These are phyloP conservation scores for Peribatodes rhomboidaria DNA, from an alignment of 2,888 invertebrate genomes.

Conservation along the genomic window DNA sequence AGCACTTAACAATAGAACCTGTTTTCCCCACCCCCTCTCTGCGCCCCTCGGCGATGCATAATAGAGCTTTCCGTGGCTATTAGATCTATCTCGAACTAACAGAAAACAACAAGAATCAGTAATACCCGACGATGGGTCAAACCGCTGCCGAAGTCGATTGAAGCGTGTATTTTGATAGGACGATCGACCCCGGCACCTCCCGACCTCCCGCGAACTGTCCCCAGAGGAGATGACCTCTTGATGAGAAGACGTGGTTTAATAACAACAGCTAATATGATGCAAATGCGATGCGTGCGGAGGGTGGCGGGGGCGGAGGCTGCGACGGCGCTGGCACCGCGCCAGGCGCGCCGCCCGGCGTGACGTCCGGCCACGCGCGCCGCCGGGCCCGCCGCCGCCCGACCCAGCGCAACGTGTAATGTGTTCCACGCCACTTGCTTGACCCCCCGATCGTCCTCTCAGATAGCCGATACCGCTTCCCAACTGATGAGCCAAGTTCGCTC, in stretches of 20 bases:
- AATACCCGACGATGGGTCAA: not conserved
- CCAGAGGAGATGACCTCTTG: constrained; percentile 13
- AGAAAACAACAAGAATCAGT: not conserved
- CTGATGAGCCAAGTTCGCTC: constrained; percentile 18
- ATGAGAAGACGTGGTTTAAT: not conserved
- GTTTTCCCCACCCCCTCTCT: not conserved
- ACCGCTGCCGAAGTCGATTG: not conserved
- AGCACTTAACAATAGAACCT: not conserved
- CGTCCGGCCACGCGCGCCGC: not conserved
- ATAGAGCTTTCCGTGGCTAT: not conserved
- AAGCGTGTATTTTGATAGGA: not conserved
- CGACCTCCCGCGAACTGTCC: not conserved
- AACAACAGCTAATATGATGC: constrained; percentile 20
- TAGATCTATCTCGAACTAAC: not conserved
- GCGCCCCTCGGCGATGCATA: not conserved
- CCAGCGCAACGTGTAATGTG: constrained; percentile 5
- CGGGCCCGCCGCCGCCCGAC: not conserved
- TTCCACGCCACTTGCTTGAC: constrained; percentile 21
- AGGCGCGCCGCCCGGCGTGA: not conserved
- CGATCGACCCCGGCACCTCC: not conserved
- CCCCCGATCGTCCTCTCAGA: constrained; percentile 5
- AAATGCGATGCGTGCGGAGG: constrained; percentile 15
- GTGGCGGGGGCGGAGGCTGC: not conserved
- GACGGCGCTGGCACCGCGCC: constrained; percentile 16
- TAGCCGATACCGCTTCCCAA: constrained; percentile 6